Percentiles rank a stretch among this genome's conserved stretches.
Conservation (phyloP, 2,888 invertebrate species). For the Drosophila neonasuta region DNA sequence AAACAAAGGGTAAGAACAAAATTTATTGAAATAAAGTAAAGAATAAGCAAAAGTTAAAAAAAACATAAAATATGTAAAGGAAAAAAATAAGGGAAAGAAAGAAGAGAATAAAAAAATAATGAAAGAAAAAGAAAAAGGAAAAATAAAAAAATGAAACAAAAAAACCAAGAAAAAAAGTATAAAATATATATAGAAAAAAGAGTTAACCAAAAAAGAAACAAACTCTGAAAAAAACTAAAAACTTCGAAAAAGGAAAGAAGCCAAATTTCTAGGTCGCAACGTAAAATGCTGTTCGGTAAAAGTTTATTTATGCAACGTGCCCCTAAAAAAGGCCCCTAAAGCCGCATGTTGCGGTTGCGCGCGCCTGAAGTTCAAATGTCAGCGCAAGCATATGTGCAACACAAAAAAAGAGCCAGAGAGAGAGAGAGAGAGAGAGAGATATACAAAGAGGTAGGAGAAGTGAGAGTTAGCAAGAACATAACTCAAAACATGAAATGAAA, state of each 20-base stretch:
- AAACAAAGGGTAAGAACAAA: too few species aligned
- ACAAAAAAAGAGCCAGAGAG: constrained; percentile 12
- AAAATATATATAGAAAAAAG: constrained; percentile 15
- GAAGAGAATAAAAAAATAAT: too few species aligned
- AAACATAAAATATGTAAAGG: too few species aligned
- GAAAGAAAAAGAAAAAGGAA: neutral
- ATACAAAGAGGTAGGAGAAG: constrained; percentile 5
- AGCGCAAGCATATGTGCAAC: constrained; percentile 31
- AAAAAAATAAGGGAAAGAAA: too few species aligned
- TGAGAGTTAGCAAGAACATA: constrained; percentile 44
- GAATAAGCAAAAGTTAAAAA: too few species aligned
- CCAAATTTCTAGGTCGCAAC: constrained; percentile 66
- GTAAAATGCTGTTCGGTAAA: constrained; percentile 33
- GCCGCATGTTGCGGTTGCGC: constrained; percentile 63
- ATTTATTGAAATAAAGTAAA: too few species aligned
- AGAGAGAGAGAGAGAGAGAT: constrained; percentile 11
- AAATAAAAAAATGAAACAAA: neutral
- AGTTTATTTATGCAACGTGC: constrained; percentile 69
- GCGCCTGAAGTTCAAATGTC: constrained; percentile 71
- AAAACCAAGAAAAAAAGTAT: constrained; percentile 15
- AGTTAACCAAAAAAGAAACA: constrained; percentile 6
- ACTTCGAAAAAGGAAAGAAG: constrained; percentile 35
- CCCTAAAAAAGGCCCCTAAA: constrained; percentile 23
- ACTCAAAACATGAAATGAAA: constrained; percentile 68
- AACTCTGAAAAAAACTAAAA: constrained; percentile 34